Conservation (phyloP, 2,113 vertebrate species). For the Ceyx melanurus region DNA sequence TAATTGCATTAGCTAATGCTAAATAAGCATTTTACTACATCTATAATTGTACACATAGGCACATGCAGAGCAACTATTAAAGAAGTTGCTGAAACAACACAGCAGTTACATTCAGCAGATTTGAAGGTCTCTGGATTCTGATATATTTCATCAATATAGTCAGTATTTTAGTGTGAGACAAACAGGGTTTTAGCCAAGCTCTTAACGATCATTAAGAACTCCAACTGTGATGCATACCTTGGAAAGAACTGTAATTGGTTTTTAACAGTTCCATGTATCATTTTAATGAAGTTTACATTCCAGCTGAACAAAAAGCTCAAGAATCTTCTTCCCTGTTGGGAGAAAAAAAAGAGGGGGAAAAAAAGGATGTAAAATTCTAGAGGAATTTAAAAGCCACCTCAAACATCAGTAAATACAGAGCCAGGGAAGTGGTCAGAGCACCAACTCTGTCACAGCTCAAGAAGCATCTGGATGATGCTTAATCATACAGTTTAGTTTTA, state of each 20-base stretch:
- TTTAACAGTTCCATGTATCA: slow-evolving; percentile 93
- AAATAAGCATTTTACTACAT: not conserved
- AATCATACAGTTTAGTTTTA: too few relatives aligned
- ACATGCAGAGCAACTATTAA: not conserved
- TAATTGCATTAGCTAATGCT: not conserved
- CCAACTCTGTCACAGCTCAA: too few relatives aligned
- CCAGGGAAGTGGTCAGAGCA: too few relatives aligned
- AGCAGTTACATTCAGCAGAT: not conserved
- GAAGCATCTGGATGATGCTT: too few relatives aligned
- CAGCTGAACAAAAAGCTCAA: slow-evolving; percentile 92
- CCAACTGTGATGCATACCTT: slow-evolving; percentile 80
- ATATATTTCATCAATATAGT: not conserved
- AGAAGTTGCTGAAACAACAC: not conserved
- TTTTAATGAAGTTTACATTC: slow-evolving; percentile 87
- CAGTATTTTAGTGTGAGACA: not conserved
- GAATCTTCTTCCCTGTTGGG: slow-evolving; percentile 88
- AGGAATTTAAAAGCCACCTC: not conserved
- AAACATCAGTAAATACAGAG: not conserved
- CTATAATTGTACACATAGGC: not conserved
- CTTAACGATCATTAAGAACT: not conserved
- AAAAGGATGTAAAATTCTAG: not conserved
- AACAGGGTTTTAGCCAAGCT: not conserved
- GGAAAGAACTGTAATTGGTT: slow-evolving; percentile 87
- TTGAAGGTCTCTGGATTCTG: not conserved
- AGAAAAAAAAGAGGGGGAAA: not conserved